These are phyloP conservation scores for Sebastes minor DNA, from an alignment of 2,797 vertebrate genomes.

Conservation along the genomic window DNA sequence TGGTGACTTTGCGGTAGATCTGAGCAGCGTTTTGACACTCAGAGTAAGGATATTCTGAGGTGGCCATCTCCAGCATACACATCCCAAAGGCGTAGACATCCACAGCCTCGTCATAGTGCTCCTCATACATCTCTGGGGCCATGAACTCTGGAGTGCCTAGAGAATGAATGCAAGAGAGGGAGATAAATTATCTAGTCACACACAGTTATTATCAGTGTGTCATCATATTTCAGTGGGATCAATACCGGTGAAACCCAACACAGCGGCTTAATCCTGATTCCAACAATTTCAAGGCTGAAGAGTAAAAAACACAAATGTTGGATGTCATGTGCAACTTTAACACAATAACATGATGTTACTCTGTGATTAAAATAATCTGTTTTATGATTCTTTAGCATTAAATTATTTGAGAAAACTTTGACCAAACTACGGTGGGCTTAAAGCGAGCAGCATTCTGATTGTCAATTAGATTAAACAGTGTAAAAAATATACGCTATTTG, in stretches of 20 bases:
- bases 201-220: background rate
- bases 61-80: constrained; percentile 99
- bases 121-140: constrained; percentile 99
- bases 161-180: constrained; percentile 19
- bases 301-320: background rate
- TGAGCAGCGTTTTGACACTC: constrained; percentile 99
- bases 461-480: background rate
- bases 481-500: background rate
- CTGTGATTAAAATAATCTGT: background rate
- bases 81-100: constrained; percentile 99
- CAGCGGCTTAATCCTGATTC: background rate
- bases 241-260: constrained; percentile 4
- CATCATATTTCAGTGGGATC: constrained; percentile 18
- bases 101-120: constrained; percentile 96
- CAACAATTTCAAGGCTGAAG: background rate
- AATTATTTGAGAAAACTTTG: background rate
- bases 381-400: background rate
- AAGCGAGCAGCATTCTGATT: background rate
- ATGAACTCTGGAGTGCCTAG: constrained; percentile 98
- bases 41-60: constrained; percentile 98
- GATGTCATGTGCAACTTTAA: background rate
- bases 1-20: constrained; percentile 99
- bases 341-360: background rate
- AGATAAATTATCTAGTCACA: background rate
- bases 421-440: background rate